A percentile compares a stretch with the other conserved stretches of the same genome.
Conservation (phyloP, 2,888 invertebrate genomes). For the Poecilobothrus nobilitatus region DNA sequence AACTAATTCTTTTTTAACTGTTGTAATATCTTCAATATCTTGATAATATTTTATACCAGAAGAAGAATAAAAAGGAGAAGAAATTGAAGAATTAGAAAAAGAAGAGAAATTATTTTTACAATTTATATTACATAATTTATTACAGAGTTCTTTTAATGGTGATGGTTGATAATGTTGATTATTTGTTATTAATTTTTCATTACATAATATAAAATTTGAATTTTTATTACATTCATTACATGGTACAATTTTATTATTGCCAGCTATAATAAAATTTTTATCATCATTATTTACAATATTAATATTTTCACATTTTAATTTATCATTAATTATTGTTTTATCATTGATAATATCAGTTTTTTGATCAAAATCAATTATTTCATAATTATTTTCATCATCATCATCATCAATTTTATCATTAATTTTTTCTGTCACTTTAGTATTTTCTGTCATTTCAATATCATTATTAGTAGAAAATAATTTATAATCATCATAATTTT, state of each 20-base stretch:
- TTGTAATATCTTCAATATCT: constrained; percentile 27
- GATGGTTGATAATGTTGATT: not conserved
- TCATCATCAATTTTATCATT: not conserved
- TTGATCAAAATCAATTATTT: not conserved
- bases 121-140: constrained; percentile 34
- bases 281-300: constrained; percentile 15
- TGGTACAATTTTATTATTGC: constrained; percentile 14
- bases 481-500: constrained; percentile 19
- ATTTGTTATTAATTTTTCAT: no score
- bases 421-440: not conserved
- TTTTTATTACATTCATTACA: not conserved
- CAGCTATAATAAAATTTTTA: constrained; percentile 21
- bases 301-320: not conserved
- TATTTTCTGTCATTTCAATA: not conserved
- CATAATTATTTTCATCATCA: not conserved
- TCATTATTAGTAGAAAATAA: constrained; percentile 22
- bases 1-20: constrained; percentile 17
- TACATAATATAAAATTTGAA: no score
- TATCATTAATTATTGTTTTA: no score
- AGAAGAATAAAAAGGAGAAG: no score
- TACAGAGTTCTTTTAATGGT: constrained; percentile 35
- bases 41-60: not conserved
- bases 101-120: constrained; percentile 24
- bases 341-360: not conserved
- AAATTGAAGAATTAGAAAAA: no score